A percentile compares a stretch with the other conserved stretches of the same genome.
Conservation (phyloP, 1,140 invertebrate genomes). For the Drosophila tristis region DNA sequence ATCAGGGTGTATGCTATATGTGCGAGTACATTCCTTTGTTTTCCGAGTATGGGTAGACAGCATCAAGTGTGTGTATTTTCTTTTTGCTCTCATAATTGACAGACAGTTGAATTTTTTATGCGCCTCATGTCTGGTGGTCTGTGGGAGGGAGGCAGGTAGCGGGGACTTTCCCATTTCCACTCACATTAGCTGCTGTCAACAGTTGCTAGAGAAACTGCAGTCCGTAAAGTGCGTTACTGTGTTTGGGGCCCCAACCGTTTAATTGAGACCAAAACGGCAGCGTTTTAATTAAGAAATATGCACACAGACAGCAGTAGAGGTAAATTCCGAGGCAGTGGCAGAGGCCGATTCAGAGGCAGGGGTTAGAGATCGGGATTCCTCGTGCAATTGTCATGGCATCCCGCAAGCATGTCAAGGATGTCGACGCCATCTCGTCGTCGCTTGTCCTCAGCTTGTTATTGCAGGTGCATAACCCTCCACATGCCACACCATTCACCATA, state of each 20-base stretch:
- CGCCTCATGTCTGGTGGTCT: conserved; percentile 51
- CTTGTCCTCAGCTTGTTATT: conserved; percentile 39
- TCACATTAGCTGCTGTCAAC: conserved; percentile 19
- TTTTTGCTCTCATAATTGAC: conserved; percentile 71
- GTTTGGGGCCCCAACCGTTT: conserved; percentile 32
- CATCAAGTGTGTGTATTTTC: conserved; percentile 66
- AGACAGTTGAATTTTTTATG: conserved; percentile 73
- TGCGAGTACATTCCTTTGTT: conserved; percentile 54
- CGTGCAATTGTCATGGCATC: conserved; percentile 70
- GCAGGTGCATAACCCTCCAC: conserved; percentile 34
- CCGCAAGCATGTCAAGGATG: conserved; percentile 80
- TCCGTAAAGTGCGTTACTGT: conserved; percentile 63
- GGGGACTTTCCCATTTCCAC: neutral
- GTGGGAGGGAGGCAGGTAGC: neutral
- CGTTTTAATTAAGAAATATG: conserved; percentile 69
- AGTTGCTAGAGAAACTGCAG: conserved; percentile 14
- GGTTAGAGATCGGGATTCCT: conserved; percentile 47
- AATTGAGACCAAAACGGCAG: conserved; percentile 57
- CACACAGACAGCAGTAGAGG: conserved; percentile 10
- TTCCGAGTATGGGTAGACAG: conserved; percentile 36
- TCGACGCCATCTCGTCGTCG: conserved; percentile 43
- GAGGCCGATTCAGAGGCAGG: conserved; percentile 15
- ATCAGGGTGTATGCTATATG: conserved; percentile 39
- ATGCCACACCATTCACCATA: neutral
- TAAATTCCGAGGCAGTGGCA: neutral